Conservation (phyloP, 2,113 vertebrate species). For the Cheilinus undulatus region DNA sequence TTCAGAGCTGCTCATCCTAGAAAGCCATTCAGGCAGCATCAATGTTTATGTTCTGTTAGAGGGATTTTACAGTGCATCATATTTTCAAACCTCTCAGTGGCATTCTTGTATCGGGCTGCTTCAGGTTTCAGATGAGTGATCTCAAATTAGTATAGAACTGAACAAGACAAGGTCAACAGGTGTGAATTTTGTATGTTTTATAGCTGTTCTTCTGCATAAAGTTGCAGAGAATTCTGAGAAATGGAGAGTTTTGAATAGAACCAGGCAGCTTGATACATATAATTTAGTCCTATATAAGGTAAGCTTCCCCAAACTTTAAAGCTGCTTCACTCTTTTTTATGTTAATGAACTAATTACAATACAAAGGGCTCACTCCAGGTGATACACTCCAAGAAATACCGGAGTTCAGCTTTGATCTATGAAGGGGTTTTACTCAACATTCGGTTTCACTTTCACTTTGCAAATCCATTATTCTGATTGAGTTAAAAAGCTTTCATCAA, state of each 20-base stretch:
- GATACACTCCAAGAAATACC: too few species aligned
- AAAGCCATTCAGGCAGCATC: conserved; percentile 48
- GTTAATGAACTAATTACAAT: too few species aligned
- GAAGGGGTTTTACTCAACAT: too few species aligned
- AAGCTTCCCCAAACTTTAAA: too few species aligned
- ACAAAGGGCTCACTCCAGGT: too few species aligned
- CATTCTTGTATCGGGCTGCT: conserved; percentile 50
- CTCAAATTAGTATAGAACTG: conserved; percentile 48
- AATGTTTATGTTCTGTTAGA: conserved; percentile 67
- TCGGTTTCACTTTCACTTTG: too few species aligned
- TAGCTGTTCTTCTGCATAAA: conserved; percentile 6
- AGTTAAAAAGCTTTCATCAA: too few species aligned
- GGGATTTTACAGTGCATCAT: conserved; percentile 62
- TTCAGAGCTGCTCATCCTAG: conserved; percentile 60
- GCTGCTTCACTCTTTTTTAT: too few species aligned
- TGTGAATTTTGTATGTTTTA: conserved; percentile 37
- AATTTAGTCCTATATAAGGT: too few species aligned
- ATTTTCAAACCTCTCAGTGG: conserved; percentile 57
- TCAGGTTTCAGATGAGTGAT: conserved; percentile 61
- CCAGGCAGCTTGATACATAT: not conserved
- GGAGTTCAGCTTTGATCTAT: too few species aligned
- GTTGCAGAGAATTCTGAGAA: not conserved
- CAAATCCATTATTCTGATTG: too few species aligned
- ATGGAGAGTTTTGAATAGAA: not conserved
- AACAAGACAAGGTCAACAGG: conserved; percentile 58